A percentile compares a stretch with the other conserved stretches of the same genome.
Evolutionary conservation across 2,797 vertebrate species (phyloP).

Genomic region (Tokudaia tokunoshimensis): DNA sequence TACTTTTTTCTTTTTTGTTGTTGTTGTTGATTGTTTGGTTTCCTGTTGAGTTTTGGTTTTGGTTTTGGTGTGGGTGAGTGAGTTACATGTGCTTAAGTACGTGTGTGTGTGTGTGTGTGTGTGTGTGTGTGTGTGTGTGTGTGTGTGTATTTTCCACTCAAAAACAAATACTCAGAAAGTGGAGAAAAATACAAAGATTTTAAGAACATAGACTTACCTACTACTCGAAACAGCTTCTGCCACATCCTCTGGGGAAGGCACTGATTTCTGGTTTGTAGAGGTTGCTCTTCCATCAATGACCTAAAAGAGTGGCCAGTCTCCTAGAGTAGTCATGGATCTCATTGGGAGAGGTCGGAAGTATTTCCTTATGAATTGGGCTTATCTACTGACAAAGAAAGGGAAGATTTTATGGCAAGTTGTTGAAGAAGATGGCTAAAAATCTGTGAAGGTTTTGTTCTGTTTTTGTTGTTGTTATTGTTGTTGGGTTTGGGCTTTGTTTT

Average conservation of each 20-base stretch:
- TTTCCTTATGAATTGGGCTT: constrained; percentile 51
- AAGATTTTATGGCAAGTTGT: constrained; percentile 84
- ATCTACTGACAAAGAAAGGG: constrained; percentile 67
- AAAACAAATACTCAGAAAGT: constrained; percentile 68
- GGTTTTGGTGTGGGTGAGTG: not conserved
- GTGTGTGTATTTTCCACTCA: constrained; percentile 15
- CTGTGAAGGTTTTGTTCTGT: constrained; percentile 82
- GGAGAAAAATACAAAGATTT: constrained; percentile 67
- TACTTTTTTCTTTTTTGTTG: not conserved
- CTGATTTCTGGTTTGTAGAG: constrained; percentile 49
- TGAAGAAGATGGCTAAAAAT: constrained; percentile 88
- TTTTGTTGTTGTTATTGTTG: not conserved
- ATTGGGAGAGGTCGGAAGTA: constrained; percentile 35
- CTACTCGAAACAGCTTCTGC: constrained; percentile 67
- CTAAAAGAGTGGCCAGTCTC: constrained; percentile 62
- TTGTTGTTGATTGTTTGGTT: not conserved
- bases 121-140: not conserved
- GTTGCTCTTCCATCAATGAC: constrained; percentile 51
- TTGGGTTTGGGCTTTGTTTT: not conserved
- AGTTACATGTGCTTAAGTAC: no score
- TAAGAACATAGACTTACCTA: constrained; percentile 45
- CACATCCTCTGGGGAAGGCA: constrained; percentile 34
- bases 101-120: not conserved
- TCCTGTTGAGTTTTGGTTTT: not conserved
- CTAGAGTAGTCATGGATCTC: constrained; percentile 35